Conservation (phyloP, 1,140 invertebrate genomes). For the Aphis craccivora region DNA sequence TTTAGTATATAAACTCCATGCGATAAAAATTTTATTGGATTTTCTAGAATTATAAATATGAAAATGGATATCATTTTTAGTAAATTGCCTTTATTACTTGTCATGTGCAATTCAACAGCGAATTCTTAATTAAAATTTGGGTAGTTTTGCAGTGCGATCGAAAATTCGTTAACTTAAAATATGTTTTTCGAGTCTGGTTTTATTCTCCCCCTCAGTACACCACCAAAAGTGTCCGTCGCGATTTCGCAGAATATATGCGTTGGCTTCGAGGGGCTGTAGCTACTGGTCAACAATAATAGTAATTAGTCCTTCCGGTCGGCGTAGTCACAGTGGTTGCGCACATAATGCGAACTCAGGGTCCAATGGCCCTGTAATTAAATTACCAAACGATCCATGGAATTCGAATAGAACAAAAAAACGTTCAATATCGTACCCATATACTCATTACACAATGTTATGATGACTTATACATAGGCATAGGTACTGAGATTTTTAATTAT, state of each 20-base stretch:
- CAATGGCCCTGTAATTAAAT: constrained; percentile 45
- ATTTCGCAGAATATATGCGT: background rate
- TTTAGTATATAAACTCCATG: background rate
- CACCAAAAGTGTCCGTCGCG: background rate
- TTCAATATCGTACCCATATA: background rate
- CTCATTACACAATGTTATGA: background rate
- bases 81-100: background rate
- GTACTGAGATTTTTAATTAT: background rate
- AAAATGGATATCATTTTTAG: background rate
- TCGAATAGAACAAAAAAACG: constrained; percentile 27
- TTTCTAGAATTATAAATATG: background rate
- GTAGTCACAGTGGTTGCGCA: constrained; percentile 16
- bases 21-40: background rate
- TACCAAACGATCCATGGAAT: constrained; percentile 22
- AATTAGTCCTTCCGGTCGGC: constrained; percentile 19
- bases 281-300: background rate
- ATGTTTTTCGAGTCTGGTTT: background rate
- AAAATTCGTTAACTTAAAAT: background rate
- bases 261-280: background rate
- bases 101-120: background rate
- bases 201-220: background rate
- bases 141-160: background rate
- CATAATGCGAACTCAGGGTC: constrained; percentile 21
- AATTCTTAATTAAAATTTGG: background rate
- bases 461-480: background rate